Evolutionary conservation across 2,113 vertebrate species (phyloP).

Genomic region (Gila orcuttii): DNA sequence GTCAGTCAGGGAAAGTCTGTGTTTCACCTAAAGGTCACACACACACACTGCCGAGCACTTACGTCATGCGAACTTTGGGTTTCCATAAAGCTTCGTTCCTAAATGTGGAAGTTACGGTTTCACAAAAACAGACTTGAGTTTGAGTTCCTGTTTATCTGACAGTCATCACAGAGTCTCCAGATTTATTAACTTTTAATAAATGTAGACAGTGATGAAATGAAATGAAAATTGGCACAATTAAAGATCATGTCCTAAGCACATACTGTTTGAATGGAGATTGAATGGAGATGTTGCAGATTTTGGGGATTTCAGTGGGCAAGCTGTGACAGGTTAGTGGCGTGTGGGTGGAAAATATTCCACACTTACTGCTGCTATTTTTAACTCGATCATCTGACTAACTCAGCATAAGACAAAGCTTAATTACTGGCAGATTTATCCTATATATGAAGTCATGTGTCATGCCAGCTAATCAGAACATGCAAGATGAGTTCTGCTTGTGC

Average conservation of each 20-base stretch:
- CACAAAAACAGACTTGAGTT: slow-evolving; percentile 22
- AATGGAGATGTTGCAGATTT: not conserved
- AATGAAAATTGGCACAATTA: not conserved
- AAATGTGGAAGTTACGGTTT: slow-evolving; percentile 11
- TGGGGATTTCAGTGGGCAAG: not conserved
- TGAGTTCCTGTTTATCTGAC: not conserved
- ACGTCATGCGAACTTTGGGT: not conserved
- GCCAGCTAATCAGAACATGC: not conserved
- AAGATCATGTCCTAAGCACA: not conserved
- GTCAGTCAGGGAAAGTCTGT: not conserved
- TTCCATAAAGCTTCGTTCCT: not conserved
- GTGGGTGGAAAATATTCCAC: not conserved
- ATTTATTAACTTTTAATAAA: not conserved
- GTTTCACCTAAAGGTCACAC: not conserved
- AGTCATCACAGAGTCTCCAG: too few relatives aligned
- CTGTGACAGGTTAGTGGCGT: not conserved
- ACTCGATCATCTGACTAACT: not conserved
- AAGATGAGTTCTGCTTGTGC: fast-evolving
- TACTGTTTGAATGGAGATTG: not conserved
- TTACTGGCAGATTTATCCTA: not conserved
- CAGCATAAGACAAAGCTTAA: not conserved
- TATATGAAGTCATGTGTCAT: not conserved
- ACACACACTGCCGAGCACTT: not conserved
- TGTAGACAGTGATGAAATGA: not conserved
- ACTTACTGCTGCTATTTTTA: not conserved